Percentiles rank a stretch among this genome's conserved stretches.
Evolutionary conservation across 2,113 vertebrate species (phyloP).

Genomic region (Neotragus pygmaeus): DNA sequence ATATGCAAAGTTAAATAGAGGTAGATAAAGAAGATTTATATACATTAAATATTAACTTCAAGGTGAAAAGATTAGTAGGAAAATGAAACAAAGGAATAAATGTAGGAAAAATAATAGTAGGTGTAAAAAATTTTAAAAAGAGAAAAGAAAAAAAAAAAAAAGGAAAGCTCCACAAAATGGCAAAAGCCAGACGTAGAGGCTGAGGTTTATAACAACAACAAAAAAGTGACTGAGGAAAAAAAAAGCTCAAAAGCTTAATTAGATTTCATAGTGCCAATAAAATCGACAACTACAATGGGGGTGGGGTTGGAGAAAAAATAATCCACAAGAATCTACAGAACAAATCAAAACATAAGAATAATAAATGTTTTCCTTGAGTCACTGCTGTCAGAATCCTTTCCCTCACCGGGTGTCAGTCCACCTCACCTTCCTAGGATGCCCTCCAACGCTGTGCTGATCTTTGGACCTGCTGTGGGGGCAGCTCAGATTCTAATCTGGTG

Average conservation of each 20-base stretch:
- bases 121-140: background rate
- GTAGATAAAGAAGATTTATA: background rate
- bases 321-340: background rate
- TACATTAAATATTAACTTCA: background rate
- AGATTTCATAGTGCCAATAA: background rate
- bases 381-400: background rate
- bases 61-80: background rate
- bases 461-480: background rate
- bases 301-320: background rate
- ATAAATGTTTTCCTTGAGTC: background rate
- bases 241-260: background rate
- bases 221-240: background rate
- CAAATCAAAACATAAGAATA: background rate
- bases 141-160: background rate
- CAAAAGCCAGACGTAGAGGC: accelerated
- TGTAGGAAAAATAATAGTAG: background rate
- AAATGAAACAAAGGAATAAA: background rate
- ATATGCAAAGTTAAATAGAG: background rate
- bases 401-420: background rate
- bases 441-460: background rate
- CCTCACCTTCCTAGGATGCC: background rate
- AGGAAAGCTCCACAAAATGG: background rate
- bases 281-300: accelerated
- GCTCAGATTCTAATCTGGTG: background rate
- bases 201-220: background rate